Conservation (phyloP, 2,888 invertebrate genomes). For the Idaea biselata region DNA sequence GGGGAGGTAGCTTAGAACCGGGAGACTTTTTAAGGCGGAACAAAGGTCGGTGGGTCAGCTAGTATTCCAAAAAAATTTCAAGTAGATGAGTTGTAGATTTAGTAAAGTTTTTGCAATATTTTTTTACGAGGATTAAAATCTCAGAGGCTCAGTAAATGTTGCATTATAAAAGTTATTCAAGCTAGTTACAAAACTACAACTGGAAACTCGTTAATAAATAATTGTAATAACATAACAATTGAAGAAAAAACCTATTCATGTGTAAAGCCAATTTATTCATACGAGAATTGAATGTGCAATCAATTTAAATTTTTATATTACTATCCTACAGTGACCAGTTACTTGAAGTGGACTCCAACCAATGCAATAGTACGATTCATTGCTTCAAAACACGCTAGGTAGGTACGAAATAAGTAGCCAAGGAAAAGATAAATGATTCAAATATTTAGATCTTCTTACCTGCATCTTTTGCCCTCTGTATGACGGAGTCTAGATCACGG, state of each 20-base stretch:
- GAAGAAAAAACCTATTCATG: conserved; percentile 5
- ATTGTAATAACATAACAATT: neutral
- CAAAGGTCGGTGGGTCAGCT: too few species aligned
- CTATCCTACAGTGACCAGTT: conserved; percentile 11
- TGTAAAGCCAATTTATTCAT: conserved; percentile 8
- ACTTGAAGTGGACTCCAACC: conserved; percentile 19
- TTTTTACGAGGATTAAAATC: too few species aligned
- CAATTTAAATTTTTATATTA: conserved; percentile 47
- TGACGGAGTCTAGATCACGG: conserved; percentile 94
- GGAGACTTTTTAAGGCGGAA: too few species aligned
- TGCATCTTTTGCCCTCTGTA: conserved; percentile 95
- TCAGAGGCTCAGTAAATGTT: too few species aligned
- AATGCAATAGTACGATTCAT: conserved; percentile 14
- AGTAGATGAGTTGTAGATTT: too few species aligned
- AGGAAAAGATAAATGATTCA: neutral
- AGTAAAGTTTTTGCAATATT: too few species aligned
- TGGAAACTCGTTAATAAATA: neutral
- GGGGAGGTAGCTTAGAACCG: too few species aligned
- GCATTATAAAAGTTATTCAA: too few species aligned
- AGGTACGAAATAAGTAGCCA: neutral
- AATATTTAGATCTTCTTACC: conserved; percentile 72
- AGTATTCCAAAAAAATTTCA: too few species aligned
- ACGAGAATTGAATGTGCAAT: conserved; percentile 37
- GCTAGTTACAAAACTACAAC: neutral
- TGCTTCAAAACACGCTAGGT: conserved; percentile 8